These are phyloP conservation scores for Fundulus diaphanus DNA, from an alignment of 2,797 vertebrate genomes.

Conservation along the genomic window DNA sequence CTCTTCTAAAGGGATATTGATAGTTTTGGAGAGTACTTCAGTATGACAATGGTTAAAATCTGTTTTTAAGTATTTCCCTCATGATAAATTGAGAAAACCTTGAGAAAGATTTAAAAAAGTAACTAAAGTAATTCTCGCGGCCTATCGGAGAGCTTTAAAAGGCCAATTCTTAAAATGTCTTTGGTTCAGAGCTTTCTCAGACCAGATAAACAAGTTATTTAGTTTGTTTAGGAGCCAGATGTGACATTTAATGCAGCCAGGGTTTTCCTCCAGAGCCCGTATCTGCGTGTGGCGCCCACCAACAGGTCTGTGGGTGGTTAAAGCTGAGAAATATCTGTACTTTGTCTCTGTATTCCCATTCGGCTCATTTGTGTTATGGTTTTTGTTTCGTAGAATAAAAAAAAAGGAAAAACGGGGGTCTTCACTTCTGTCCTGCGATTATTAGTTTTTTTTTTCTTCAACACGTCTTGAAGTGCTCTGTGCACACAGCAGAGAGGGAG, in stretches of 20 bases:
- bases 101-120: neutral
- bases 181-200: neutral
- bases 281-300: constrained; percentile 1
- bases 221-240: neutral
- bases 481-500: constrained; percentile 33
- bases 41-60: neutral
- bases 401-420: constrained; percentile 24
- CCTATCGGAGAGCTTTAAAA: neutral
- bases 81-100: neutral
- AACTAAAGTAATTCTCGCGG: neutral
- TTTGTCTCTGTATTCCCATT: constrained; percentile 13
- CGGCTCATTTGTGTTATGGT: constrained; percentile 11
- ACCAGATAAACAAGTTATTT: constrained; percentile 2
- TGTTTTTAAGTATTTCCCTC: neutral
- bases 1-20: neutral
- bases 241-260: neutral
- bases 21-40: neutral
- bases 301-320: constrained; percentile 3
- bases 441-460: constrained; percentile 62
- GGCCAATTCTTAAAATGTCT: neutral
- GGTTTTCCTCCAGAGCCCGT: neutral
- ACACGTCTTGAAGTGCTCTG: constrained; percentile 37
- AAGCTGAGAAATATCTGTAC: neutral
- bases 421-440: constrained; percentile 43
- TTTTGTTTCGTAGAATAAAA: constrained; percentile 29